phyloP scores from a whole-genome alignment of 2,797 vertebrate genomes.

The Leptoclinus maculatus region DNA sequence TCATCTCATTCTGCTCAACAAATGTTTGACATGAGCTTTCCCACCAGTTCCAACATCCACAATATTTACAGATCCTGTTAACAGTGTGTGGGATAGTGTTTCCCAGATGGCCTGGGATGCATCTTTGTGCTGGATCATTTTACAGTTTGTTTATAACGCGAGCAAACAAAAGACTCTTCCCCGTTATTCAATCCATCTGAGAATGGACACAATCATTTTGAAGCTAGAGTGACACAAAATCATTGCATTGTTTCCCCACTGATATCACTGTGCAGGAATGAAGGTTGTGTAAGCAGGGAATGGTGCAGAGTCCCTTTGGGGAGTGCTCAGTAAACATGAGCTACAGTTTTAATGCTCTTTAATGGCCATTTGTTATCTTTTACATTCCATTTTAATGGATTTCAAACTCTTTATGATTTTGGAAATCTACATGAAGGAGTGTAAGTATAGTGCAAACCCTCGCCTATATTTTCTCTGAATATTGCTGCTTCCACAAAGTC shows the following conservation, averaged over 20 bases:
- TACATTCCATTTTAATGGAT: constrained; percentile 42
- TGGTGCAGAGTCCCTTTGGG: constrained; percentile 19
- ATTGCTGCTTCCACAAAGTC: constrained; percentile 40
- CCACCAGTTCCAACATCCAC: constrained; percentile 25
- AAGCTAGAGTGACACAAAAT: constrained; percentile 25
- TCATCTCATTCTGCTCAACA: neutral
- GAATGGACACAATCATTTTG: constrained; percentile 23
- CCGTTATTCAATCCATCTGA: constrained; percentile 36
- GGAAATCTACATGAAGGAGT: constrained; percentile 30
- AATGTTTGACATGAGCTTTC: constrained; percentile 44
- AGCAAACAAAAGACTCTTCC: constrained; percentile 53
- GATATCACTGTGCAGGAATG: constrained; percentile 28
- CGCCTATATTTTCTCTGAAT: constrained; percentile 28
- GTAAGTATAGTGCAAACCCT: constrained; percentile 34
- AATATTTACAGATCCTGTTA: constrained; percentile 57
- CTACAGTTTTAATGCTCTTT: constrained; percentile 22
- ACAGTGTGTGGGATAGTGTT: constrained; percentile 38
- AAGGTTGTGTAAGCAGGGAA: constrained; percentile 21
- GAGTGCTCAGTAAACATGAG: constrained; percentile 23
- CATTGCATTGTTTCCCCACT: constrained; percentile 43
- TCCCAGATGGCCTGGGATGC: constrained; percentile 44
- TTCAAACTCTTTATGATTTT: constrained; percentile 29
- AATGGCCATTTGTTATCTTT: constrained; percentile 41
- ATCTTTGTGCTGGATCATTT: constrained; percentile 39
- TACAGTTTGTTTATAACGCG: constrained; percentile 55